These are phyloP conservation scores for Coboldia fuscipes DNA, from an alignment of 1,140 invertebrate genomes.

Conservation along the genomic window DNA sequence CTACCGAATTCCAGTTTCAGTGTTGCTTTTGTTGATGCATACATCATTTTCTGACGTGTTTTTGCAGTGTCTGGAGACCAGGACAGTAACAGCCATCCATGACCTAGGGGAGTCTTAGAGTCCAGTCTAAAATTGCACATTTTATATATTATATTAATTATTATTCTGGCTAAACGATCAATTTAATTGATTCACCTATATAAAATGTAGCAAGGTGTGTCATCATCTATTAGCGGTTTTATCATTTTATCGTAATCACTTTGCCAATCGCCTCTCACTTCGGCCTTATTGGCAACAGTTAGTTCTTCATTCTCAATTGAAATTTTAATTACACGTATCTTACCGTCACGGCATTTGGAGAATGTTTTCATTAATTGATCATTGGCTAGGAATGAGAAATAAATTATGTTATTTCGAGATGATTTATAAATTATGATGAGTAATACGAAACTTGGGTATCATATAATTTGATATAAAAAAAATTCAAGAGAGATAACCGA, in stretches of 20 bases:
- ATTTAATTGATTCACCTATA: conserved; percentile 35
- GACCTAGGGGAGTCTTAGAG: conserved; percentile 48
- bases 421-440: not conserved
- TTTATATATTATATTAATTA: conserved; percentile 7
- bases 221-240: conserved; percentile 51
- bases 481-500: too few species aligned
- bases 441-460: too few species aligned
- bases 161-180: conserved; percentile 8
- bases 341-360: conserved; percentile 56
- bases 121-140: conserved; percentile 70
- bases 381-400: conserved; percentile 43
- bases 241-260: conserved; percentile 72
- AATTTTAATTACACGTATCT: conserved; percentile 58
- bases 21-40: conserved; percentile 95
- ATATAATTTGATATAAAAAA: too few species aligned
- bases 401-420: conserved; percentile 1
- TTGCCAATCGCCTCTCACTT: conserved; percentile 58
- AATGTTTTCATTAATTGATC: conserved; percentile 60
- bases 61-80: conserved; percentile 85
- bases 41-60: conserved; percentile 93
- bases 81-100: conserved; percentile 87
- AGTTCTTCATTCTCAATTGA: conserved; percentile 75
- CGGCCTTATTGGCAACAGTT: conserved; percentile 37
- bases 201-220: conserved; percentile 83
- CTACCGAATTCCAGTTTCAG: conserved; percentile 89